Base-by-base conservation (phyloP, 64 coral and sea anemone genomes). In the Porites lutea region DNA sequence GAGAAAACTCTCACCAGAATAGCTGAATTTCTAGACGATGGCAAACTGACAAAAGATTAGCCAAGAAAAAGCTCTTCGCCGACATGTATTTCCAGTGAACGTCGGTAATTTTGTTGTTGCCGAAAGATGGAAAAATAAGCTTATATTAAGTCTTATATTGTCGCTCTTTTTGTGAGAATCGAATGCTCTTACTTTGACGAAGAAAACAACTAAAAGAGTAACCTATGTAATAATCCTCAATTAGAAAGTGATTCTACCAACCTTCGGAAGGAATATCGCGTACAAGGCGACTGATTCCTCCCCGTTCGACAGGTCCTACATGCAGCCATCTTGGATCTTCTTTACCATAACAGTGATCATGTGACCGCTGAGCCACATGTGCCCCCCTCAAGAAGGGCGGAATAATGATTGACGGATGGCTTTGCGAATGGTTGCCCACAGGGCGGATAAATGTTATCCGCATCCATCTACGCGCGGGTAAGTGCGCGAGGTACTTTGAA, bases 201-300 rank as follows among this genome's bases (percentile, higher is more conserved):
- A 18, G 22, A 5, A 51, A 65, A 20, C 8, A 51, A 22, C 15
- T n/a, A n/a, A 69, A 52, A 10, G 0, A 4, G 48, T 67, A 9
- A 6, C 1, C 47, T 69, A 52, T 8, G 13, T 12, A 61, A 2
- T 48, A 62, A 8, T 44, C 18, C 78, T 46, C 63, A 8, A 13
- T 13, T 1, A 79, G 8, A 59, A 27, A 65, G 43, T 65, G 4
- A n/a, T 65, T 65, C 52, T 12, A 84, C 81, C 12, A 47, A 84
- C 81, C 81, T 84, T 69, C 81, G 81, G 63, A 84, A 84, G 81
- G 81, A 84, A 84, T 84, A 84, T 67, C 81, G 62, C 81, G 81
- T 84, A 84, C 62, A 5, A 51, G 61, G 81, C 81, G 81, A 84
- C 62, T 84, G 46, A 84, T 84, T 84, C 81, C 81, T 68, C 62